Base-by-base conservation (phyloP, 2,888 invertebrate species). In the Cryptocephalus primarius region DNA sequence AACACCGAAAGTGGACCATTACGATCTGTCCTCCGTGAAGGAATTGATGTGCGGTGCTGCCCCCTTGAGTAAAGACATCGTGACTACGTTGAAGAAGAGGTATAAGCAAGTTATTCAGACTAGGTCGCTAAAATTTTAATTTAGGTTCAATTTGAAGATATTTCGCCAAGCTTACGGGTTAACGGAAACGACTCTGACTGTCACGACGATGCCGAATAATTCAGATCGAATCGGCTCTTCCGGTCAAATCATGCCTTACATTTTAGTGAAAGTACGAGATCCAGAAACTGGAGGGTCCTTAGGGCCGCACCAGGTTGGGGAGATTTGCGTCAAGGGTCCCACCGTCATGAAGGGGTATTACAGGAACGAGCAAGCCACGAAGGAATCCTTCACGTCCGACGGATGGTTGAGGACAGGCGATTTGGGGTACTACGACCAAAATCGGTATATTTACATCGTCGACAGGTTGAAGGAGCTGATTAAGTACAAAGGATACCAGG, bases 401-500 rank as follows among this genome's bases (percentile, higher is more conserved):
- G 89, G 89, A 0, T 93, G 81, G 78, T 65, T 86, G 13, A 78
- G 82, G 56, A 81, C 84, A 32, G 91, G 91, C 0, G 92, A 92
- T 65, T 73, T 92, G 54, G 91, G 85, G 1, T 88, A 85, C 66
- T 88, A 81, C 57, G 88, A 91, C 61, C 67, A 78, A 1, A 81
- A 89, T 12, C 82, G 82, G 1, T 83, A 75, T 66, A 86, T 89
- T 68, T 90, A 77, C 60, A 81, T 92, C 52, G 85, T 90, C 1
- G 92, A 91, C 66, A 73, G 92, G 50, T 72, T 91, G 14, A 93
- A 93, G 66, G 91, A 92, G 64, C 78, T 93, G 32, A 92, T 93
- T 60, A 93, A 93, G 67, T 90, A 88, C 63, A 91, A 91, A 67
- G 90, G 84, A 39, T 85, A 80, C 60, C 83, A 87, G 77, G 85